Percentiles rank a stretch among this genome's conserved stretches.
Conservation (phyloP, 2,797 vertebrate species). For the Eulemur coronatus region DNA sequence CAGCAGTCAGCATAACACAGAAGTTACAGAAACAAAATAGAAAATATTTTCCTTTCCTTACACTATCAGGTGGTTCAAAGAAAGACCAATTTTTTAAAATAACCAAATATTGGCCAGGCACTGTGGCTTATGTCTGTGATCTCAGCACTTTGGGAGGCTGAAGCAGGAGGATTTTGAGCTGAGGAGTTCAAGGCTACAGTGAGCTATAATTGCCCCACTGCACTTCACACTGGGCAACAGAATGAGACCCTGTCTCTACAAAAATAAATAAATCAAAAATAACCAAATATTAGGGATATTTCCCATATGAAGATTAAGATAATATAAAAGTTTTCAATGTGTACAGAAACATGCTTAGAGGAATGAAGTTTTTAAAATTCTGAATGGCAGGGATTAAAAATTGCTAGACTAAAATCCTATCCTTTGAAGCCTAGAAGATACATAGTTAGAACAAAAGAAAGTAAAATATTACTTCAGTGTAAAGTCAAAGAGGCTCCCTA, state of each 20-base stretch:
- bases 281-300: background rate
- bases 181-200: background rate
- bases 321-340: background rate
- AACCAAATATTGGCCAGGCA: background rate
- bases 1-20: background rate
- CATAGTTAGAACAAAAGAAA: slow-evolving; percentile 20
- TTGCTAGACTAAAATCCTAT: background rate
- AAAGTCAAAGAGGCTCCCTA: background rate
- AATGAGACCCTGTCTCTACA: background rate
- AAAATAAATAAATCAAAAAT: background rate
- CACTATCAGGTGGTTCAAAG: background rate
- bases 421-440: background rate
- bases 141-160: background rate
- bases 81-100: background rate
- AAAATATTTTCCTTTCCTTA: background rate
- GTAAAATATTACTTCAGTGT: background rate
- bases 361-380: background rate
- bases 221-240: background rate
- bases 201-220: background rate
- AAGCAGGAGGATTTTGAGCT: background rate
- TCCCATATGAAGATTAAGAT: slow-evolving; percentile 19
- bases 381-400: background rate
- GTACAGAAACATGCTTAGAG: background rate
- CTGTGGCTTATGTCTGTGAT: background rate
- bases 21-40: background rate